Percentiles rank a stretch among this genome's conserved stretches.
Conservation (phyloP, 2,113 vertebrate species). For the Mirza zaza region DNA sequence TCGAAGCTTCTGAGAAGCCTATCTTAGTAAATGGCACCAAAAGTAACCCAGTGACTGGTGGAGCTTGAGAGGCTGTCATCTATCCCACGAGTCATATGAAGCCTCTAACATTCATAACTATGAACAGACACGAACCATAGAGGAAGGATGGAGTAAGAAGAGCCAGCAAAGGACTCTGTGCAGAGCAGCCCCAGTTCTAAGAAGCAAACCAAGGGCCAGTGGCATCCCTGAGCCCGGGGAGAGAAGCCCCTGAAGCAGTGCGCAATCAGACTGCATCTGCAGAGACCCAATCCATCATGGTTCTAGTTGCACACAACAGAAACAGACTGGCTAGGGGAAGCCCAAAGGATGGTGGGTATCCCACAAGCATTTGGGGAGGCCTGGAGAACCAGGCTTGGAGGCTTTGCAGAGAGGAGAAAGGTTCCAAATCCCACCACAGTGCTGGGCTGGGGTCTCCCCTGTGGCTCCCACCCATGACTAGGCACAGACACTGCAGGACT, state of each 20-base stretch:
- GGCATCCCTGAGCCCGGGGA: neutral
- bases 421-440: neutral
- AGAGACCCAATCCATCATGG: neutral
- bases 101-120: neutral
- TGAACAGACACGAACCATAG: neutral
- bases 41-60: neutral
- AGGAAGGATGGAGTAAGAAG: neutral
- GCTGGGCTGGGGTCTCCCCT: neutral
- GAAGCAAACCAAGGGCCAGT: neutral
- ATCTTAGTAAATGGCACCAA: neutral
- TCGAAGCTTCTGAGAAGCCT: neutral
- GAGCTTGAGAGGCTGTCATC: too few species aligned
- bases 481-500: neutral
- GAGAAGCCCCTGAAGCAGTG: neutral
- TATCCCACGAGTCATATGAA: neutral
- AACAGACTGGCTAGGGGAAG: too few species aligned
- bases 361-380: neutral
- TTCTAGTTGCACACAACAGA: too few species aligned
- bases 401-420: neutral
- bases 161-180: neutral
- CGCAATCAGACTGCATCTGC: neutral
- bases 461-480: neutral
- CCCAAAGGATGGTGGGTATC: too few species aligned
- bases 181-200: neutral
- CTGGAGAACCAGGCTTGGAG: neutral